phyloP scores from a whole-genome alignment of 2,113 vertebrate genomes.

The Lichenostomus cassidix region DNA sequence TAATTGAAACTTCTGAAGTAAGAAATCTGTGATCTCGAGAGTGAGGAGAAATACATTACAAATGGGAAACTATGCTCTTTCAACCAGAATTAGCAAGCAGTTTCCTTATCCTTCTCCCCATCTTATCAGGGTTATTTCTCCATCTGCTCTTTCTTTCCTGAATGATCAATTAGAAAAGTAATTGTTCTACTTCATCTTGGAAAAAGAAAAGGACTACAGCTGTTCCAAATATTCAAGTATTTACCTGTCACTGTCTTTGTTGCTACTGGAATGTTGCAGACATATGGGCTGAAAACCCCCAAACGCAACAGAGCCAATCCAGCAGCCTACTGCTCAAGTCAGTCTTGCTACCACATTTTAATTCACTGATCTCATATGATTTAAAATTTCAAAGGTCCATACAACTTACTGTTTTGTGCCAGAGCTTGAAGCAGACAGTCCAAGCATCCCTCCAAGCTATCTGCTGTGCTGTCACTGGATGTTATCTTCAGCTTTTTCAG shows the following conservation, averaged over 20 bases:
- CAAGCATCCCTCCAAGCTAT: constrained; percentile 90
- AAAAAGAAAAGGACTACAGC: not conserved
- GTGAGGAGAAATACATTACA: not conserved
- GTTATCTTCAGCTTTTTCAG: constrained; percentile 94
- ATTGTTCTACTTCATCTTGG: not conserved
- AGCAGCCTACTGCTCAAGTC: not conserved
- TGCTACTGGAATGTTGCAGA: not conserved
- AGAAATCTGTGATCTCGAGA: not conserved
- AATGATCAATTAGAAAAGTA: not conserved
- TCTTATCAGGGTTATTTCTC: not conserved
- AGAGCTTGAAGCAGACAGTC: constrained; percentile 94
- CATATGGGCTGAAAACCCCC: not conserved
- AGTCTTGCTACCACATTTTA: not conserved
- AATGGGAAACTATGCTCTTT: not conserved
- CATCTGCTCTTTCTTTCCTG: not conserved
- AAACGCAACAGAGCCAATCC: not conserved
- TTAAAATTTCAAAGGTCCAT: constrained; percentile 7
- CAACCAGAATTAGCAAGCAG: not conserved
- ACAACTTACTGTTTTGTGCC: constrained; percentile 90
- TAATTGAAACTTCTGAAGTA: not conserved
- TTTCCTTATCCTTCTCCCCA: not conserved
- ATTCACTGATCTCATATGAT: not conserved
- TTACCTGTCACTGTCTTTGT: not conserved
- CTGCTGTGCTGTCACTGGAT: constrained; percentile 80
- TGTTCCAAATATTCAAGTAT: not conserved